phyloP scores from a whole-genome alignment of 2,888 invertebrate genomes.

The Watsonalla cultraria region DNA sequence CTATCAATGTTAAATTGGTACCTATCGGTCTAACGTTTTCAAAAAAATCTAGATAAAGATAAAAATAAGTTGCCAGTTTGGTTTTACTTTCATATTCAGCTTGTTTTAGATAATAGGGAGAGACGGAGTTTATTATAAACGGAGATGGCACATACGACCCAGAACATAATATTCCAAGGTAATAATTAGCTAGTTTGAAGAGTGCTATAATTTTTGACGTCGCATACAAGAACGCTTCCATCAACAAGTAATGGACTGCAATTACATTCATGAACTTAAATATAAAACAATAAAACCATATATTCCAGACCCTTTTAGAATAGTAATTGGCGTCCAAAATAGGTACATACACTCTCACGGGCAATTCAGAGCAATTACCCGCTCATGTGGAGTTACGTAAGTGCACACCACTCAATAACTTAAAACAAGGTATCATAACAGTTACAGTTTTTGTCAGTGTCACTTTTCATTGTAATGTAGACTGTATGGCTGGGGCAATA shows the following conservation, averaged over 20 bases:
- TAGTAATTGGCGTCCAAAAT: conserved; percentile 1
- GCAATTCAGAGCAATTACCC: conserved; percentile 16
- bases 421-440: conserved; percentile 29
- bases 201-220: background rate
- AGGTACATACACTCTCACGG: conserved; percentile 5
- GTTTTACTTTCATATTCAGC: no score
- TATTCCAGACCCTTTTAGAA: background rate
- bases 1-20: no score
- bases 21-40: no score
- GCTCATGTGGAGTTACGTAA: conserved; percentile 25
- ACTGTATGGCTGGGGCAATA: conserved; percentile 15
- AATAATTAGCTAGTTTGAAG: no score
- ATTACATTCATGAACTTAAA: background rate
- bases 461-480: conserved; percentile 5
- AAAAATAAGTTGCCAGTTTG: no score
- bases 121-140: no score
- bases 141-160: no score
- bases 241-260: background rate
- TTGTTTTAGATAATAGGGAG: no score
- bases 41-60: no score
- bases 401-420: conserved; percentile 30
- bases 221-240: background rate
- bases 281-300: background rate
- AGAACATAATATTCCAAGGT: no score
- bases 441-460: conserved; percentile 13